phyloP scores from a whole-genome alignment of 2,888 invertebrate genomes.

The Luperina nickerlii region DNA sequence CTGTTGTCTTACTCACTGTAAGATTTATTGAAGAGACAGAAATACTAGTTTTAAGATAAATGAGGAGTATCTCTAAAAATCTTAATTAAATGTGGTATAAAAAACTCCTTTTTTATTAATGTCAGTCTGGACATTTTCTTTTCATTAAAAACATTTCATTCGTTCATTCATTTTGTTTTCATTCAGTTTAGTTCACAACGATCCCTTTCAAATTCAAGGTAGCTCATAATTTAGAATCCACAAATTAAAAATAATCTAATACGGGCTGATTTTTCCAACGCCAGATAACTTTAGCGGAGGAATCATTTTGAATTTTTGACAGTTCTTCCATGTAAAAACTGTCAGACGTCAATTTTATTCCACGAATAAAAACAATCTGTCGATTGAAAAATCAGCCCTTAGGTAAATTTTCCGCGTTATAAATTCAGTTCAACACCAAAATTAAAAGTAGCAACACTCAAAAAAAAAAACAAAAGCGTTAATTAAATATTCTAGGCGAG shows the following conservation, averaged over 20 bases:
- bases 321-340: no score
- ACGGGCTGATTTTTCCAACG: no score
- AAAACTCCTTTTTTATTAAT: background rate
- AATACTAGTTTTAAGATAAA: background rate
- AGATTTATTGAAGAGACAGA: background rate
- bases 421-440: background rate
- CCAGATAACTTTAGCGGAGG: no score
- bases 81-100: background rate
- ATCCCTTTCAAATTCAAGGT: background rate
- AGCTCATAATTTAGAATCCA: background rate
- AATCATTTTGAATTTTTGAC: no score
- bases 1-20: background rate
- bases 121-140: background rate
- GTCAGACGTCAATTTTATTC: no score
- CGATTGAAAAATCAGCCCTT: no score
- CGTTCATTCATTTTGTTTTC: background rate
- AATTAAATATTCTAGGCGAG: slow-evolving; percentile 44
- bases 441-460: background rate
- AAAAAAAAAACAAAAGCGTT: slow-evolving; percentile 2
- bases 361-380: no score
- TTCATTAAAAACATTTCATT: background rate
- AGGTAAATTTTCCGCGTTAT: background rate
- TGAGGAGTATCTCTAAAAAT: no score
- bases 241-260: background rate
- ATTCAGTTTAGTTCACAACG: background rate